Evolutionary conservation across 2,797 vertebrate species (phyloP).

Genomic region (Artibeus lituratus): DNA sequence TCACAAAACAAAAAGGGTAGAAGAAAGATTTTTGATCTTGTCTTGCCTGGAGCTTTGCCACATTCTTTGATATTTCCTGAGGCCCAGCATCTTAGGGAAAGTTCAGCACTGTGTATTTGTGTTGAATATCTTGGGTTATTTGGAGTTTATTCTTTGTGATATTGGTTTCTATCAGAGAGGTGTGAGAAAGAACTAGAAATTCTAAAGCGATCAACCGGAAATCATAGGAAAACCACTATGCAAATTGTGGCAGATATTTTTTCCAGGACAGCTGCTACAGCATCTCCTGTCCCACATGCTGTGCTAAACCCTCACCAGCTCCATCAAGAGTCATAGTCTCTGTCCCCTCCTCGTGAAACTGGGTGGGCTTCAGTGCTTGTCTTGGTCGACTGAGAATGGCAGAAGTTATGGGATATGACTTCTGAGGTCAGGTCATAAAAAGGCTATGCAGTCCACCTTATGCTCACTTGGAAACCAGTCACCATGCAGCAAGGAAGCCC

Average conservation of each 20-base stretch:
- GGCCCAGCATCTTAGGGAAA: neutral
- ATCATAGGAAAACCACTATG: neutral
- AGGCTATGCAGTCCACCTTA: neutral
- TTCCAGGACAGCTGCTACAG: neutral
- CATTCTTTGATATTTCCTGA: neutral
- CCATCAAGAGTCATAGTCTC: neutral
- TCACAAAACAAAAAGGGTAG: neutral
- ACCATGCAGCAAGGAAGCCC: neutral
- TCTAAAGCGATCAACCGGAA: neutral
- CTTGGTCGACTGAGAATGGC: neutral
- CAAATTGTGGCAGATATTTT: neutral
- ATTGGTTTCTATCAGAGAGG: neutral
- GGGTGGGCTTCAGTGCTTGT: neutral
- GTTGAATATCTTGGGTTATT: neutral
- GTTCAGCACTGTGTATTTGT: neutral
- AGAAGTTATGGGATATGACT: neutral
- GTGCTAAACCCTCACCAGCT: neutral
- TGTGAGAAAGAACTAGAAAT: neutral
- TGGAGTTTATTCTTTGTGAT: neutral
- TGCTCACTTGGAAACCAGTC: neutral
- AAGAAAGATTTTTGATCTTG: constrained; percentile 28
- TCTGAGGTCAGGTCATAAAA: neutral
- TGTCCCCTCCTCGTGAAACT: neutral
- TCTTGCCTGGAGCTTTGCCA: neutral
- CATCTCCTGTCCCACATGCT: neutral